phyloP scores from a whole-genome alignment of 1,140 invertebrate genomes.

The Platorchestia sp. region DNA sequence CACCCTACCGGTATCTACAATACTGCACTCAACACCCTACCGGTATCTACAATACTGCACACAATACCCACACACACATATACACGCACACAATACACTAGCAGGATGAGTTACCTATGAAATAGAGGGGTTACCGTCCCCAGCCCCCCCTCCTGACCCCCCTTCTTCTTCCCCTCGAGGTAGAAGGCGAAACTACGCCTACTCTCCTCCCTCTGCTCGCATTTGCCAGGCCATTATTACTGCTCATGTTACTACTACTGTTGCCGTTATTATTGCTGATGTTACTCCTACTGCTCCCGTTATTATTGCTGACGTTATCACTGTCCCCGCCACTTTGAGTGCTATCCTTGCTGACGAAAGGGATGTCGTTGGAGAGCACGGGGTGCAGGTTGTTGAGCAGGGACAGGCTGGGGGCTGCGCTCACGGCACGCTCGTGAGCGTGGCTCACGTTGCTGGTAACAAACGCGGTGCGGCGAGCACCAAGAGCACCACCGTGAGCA shows the following conservation, averaged over 20 bases:
- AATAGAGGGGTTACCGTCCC: not conserved
- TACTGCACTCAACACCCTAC: too few species aligned
- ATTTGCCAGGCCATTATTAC: not conserved
- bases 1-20: too few species aligned
- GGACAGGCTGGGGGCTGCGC: not conserved
- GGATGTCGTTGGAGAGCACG: too few species aligned
- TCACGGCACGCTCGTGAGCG: not conserved
- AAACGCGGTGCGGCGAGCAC: not conserved
- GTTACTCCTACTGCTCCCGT: not conserved
- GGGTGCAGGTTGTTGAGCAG: not conserved
- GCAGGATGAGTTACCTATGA: not conserved
- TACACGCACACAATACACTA: too few species aligned
- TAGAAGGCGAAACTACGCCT: not conserved
- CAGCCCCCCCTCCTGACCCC: not conserved
- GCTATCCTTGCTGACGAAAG: not conserved
- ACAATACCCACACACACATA: too few species aligned
- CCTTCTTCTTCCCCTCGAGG: not conserved
- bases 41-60: too few species aligned
- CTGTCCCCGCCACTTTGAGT: not conserved
- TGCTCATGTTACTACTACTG: not conserved
- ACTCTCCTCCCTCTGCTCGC: not conserved
- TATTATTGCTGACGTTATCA: not conserved
- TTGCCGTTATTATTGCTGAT: not conserved
- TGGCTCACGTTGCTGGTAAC: not conserved
- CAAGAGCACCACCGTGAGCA: not conserved